Base-by-base conservation (phyloP, 2,888 invertebrate species). In the Eupithecia tripunctaria region DNA sequence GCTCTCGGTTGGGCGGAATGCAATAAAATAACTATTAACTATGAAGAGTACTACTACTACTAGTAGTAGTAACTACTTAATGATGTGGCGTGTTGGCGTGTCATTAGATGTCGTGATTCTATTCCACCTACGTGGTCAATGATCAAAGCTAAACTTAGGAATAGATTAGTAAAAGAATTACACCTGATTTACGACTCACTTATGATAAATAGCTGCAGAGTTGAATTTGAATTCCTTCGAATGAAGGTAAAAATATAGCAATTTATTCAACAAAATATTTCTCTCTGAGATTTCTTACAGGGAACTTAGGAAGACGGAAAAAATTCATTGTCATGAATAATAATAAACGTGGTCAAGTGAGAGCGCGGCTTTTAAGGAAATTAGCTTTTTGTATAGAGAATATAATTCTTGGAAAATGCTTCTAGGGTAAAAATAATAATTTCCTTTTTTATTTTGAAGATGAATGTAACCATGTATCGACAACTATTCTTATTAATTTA, bases 301-400 rank as follows among this genome's bases (percentile, higher is more conserved):
- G 76, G 77, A 82, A 85, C 81, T 84, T 83, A 68, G 78, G 80
- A 79, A 81, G 78, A 79, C 82, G 76, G 68, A 75, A 82, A n/a
- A 85, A 86, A 88, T 85, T 85, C 80, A 85, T 79, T 79, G 85
- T 79, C 81, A 84, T 86, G 88, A 89, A 89, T 89, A 88, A 88
- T 87, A 85, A 85, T 85, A 88, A 85, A 82, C 81, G 80, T 81
- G 71, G 71, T 68, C 71, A 74, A 71, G 70, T 68, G 47, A 62
- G 65, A 71, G 65, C 18, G 64, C 18, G 29, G 71, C 68, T 71
- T 60, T 74, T 68, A 66, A 47, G 51, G 60, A 71, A 67, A 60
- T 59, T 59, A 60, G 59, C 36, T 68, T 51, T 70, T 68, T 60
- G 25, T 70, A 51, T 25, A 18, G 18, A 67, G 64, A 63, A 64